Conservation (phyloP, 2,797 vertebrate species). For the Champsocephalus gunnari region DNA sequence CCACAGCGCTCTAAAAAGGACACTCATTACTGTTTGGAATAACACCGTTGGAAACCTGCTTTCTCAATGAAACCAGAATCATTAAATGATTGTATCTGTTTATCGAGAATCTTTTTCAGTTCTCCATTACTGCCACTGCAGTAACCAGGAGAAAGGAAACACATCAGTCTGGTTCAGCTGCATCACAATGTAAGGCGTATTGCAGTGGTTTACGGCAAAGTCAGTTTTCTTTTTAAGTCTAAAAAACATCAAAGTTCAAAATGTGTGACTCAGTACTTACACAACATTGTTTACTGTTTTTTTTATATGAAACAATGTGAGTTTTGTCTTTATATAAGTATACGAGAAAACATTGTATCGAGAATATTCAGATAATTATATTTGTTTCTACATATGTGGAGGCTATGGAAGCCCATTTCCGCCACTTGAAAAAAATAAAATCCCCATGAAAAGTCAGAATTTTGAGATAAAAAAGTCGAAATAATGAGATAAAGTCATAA, state of each 20-base stretch:
- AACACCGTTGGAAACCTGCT: constrained; percentile 34
- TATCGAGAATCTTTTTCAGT: constrained; percentile 20
- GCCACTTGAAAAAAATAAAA: too few relatives aligned
- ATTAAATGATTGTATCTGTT: constrained; percentile 58
- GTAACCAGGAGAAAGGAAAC: constrained; percentile 13
- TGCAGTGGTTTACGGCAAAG: too few relatives aligned
- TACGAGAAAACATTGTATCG: neutral
- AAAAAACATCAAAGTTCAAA: too few relatives aligned
- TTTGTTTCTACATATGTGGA: neutral
- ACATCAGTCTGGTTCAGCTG: neutral
- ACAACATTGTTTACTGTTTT: too few relatives aligned
- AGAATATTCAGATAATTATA: neutral
- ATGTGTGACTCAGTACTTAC: neutral
- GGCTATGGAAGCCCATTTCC: too few relatives aligned
- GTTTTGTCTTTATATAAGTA: neutral
- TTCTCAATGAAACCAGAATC: constrained; percentile 43
- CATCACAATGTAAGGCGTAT: neutral
- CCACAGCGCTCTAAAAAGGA: constrained; percentile 44
- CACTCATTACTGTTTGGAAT: constrained; percentile 36
- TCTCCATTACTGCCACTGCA: constrained; percentile 7
- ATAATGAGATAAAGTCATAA: too few relatives aligned
- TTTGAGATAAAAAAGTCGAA: too few relatives aligned
- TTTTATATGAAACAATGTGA: too few relatives aligned
- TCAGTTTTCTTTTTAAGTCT: neutral
- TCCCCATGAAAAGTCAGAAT: too few relatives aligned